Conservation (phyloP, 2,797 vertebrate species). For the Kryptopterus vitreolus region DNA sequence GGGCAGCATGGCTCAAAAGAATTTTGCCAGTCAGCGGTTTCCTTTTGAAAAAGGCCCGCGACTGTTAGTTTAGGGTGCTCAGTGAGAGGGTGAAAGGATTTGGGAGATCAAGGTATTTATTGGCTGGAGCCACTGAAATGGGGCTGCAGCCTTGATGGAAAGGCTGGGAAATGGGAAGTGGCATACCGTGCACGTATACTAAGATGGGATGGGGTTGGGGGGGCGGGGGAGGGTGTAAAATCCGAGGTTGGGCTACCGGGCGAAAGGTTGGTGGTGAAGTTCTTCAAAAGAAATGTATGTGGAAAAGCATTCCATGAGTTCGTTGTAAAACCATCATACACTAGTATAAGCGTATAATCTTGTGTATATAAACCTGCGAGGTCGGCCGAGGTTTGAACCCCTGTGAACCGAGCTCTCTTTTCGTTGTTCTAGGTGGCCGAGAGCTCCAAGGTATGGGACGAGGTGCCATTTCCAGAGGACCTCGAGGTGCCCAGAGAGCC, state of each 20-base stretch:
- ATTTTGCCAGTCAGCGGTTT: constrained; percentile 52
- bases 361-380: neutral
- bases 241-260: constrained; percentile 24
- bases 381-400: constrained; percentile 50
- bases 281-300: too few species aligned
- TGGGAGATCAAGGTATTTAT: constrained; percentile 80
- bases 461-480: constrained; percentile 75
- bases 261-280: neutral
- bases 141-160: constrained; percentile 65
- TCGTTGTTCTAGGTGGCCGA: constrained; percentile 67
- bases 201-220: too few species aligned
- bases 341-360: too few species aligned
- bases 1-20: too few species aligned
- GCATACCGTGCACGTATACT: constrained; percentile 66
- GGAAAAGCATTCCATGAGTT: neutral
- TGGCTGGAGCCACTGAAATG: constrained; percentile 75
- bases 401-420: constrained; percentile 57
- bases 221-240: too few species aligned
- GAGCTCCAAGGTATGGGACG: constrained; percentile 79
- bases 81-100: constrained; percentile 73
- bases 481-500: constrained; percentile 65
- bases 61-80: constrained; percentile 78
- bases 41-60: constrained; percentile 71
- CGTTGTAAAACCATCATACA: neutral
- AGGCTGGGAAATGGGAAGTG: constrained; percentile 75